These are phyloP conservation scores for Myotis pilosus DNA, from an alignment of 2,797 vertebrate genomes.

Conservation along the genomic window DNA sequence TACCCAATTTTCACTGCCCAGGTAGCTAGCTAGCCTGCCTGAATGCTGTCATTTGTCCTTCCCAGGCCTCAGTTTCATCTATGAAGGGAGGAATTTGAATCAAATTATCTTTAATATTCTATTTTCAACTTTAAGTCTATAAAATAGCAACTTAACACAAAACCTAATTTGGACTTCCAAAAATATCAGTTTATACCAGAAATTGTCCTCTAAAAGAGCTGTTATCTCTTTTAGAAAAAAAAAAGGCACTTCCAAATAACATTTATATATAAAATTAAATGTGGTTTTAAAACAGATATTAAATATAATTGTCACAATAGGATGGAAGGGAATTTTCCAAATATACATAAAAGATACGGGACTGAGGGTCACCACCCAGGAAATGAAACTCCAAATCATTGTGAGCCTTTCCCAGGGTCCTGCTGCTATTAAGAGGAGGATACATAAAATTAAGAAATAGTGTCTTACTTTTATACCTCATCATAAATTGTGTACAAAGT, in stretches of 20 bases:
- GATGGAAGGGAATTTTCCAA: background rate
- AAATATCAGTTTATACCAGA: background rate
- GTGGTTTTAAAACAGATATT: conserved; percentile 15
- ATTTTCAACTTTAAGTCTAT: background rate
- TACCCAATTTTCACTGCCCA: background rate
- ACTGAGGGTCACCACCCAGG: background rate
- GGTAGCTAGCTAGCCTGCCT: background rate
- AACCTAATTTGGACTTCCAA: background rate
- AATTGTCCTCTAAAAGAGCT: background rate
- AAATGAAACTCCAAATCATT: background rate
- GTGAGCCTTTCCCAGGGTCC: background rate
- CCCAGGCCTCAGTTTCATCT: background rate
- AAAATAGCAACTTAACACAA: background rate
- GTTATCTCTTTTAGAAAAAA: background rate
- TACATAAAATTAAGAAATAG: conserved; percentile 41
- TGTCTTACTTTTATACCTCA: conserved; percentile 11
- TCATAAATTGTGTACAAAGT: conserved; percentile 37
- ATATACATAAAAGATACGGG: background rate
- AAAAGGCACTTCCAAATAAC: background rate
- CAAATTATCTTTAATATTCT: background rate
- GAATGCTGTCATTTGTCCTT: background rate
- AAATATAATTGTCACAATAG: background rate
- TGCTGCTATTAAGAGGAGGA: background rate
- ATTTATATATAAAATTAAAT: background rate
- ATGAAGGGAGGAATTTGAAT: background rate